Evolutionary conservation across 2,113 vertebrate species (phyloP), one percentile per base, ranked within the genome.

Genomic region (Glareola pratincola): DNA sequence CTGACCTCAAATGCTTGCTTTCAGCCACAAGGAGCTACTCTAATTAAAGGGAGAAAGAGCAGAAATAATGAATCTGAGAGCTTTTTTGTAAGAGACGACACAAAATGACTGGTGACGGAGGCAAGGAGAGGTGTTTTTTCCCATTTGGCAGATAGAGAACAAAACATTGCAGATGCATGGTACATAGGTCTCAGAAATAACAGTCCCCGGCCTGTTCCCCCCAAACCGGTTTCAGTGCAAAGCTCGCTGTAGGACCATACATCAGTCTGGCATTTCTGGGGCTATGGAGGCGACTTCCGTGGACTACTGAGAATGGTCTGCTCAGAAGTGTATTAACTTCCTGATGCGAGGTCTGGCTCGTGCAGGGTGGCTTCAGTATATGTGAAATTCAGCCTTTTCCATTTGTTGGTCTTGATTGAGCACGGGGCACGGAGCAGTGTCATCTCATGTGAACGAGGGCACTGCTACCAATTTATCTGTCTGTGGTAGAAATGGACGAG

Each of bases 381-480:
- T 32, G 47, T 10, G 85, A 78, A 71, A 78, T n/a, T 50, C 19
- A 67, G 11, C 12, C 48, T 68, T 76, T 56, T 47, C 29, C 0
- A 0, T 60, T 34, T 56, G 8, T 30, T 82, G 34, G 14, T 69
- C 27, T 90, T 75, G 45, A 69, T 1, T 1, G 3, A 78, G 8
- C 23, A 43, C 2, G 4, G 7, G 10, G 4, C 32, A 64, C 53
- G 14, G 19, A 80, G 19, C 21, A 68, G 22, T 41, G 20, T 36
- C 5, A 0, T 68, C 37, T 87, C 57, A 63, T 0, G 1, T 22
- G 34, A 71, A 51, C 2, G 1, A 56, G 12, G 7, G 20, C 1
- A 0, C 10, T 37, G 17, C 20, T 51, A 7, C 20, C 16, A 14
- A 3, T 75, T 78, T 71, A 16, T 75, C 34, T 87, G 9, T 62